Percentiles rank a stretch among this genome's conserved stretches.
These are phyloP conservation scores for Perodicticus potto DNA, from an alignment of 2,797 vertebrate species.

Conservation along the genomic window DNA sequence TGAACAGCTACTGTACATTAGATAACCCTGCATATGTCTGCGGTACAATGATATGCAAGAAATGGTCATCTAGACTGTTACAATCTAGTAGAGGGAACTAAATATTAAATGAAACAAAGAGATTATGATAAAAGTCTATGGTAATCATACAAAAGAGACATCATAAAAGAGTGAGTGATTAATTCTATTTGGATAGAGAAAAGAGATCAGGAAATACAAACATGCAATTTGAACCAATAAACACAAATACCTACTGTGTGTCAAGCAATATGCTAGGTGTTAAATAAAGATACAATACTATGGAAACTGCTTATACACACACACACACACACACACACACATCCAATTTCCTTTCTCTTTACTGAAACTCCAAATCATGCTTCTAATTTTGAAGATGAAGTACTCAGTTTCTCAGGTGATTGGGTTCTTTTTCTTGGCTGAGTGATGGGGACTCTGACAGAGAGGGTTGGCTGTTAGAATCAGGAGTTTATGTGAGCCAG, in stretches of 20 bases:
- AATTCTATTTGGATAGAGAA: not conserved
- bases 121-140: not conserved
- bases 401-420: not conserved
- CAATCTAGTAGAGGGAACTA: not conserved
- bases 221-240: not conserved
- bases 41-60: not conserved
- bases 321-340: not conserved
- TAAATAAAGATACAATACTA: not conserved
- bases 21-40: not conserved
- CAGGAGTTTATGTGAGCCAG: not conserved
- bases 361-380: not conserved
- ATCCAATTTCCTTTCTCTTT: constrained; percentile 29
- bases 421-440: not conserved
- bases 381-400: constrained; percentile 1
- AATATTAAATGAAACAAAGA: constrained; percentile 34
- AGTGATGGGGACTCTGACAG: not conserved
- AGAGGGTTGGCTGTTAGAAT: not conserved
- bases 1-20: not conserved
- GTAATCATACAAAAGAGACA: not conserved
- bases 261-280: not conserved
- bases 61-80: not conserved
- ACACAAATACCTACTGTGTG: not conserved
- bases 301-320: not conserved
- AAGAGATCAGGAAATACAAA: not conserved
- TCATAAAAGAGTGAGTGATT: not conserved